Evolutionary conservation across 2,888 invertebrate species (phyloP).

Genomic region (Dascillus cervinus): DNA sequence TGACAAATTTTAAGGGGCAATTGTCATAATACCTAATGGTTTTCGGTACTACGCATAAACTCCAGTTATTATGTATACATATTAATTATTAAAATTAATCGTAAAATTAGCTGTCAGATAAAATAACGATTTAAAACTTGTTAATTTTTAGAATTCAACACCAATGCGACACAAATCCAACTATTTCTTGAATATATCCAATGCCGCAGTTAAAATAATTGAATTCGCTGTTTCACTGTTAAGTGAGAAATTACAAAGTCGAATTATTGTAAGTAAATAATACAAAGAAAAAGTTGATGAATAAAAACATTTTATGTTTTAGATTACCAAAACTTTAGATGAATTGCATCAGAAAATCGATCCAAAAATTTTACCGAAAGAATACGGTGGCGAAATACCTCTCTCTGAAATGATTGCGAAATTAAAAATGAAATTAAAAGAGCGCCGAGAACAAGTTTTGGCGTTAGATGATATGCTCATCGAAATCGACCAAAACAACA

Average conservation of each 20-base stretch:
- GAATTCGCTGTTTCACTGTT: constrained; percentile 76
- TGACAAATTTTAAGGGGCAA: no score
- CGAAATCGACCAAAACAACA: constrained; percentile 51
- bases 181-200: constrained; percentile 79
- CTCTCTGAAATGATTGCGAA: constrained; percentile 72
- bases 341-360: constrained; percentile 66
- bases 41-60: no score
- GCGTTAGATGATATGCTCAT: constrained; percentile 71
- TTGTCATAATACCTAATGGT: no score
- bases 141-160: constrained; percentile 73
- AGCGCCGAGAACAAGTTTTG: constrained; percentile 56
- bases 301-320: constrained; percentile 30
- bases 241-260: constrained; percentile 74
- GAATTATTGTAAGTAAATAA: constrained; percentile 65
- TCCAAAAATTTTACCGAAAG: constrained; percentile 71
- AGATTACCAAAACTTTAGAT: constrained; percentile 68
- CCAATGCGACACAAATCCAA: constrained; percentile 88
- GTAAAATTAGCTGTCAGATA: no score
- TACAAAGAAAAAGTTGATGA: no score
- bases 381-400: constrained; percentile 81
- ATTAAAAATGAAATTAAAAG: constrained; percentile 57
- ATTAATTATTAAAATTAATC: no score
- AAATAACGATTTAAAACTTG: no score
- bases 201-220: constrained; percentile 71
- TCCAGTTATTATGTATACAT: no score